These are phyloP conservation scores for Caenorhabditis zanzibari DNA, from an alignment of 2,888 invertebrate species.

Conservation along the genomic window DNA sequence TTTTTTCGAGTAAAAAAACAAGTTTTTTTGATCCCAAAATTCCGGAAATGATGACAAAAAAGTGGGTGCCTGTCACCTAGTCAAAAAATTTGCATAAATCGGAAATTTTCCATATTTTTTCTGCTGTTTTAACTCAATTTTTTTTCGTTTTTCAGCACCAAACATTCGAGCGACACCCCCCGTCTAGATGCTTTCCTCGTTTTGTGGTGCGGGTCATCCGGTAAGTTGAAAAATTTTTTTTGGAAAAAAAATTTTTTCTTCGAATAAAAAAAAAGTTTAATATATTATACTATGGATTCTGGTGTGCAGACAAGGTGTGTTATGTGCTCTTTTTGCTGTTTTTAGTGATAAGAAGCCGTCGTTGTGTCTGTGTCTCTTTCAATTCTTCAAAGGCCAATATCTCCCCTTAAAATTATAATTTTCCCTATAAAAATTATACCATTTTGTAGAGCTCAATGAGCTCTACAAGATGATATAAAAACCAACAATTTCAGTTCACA, in stretches of 20 bases:
- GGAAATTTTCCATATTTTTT: too few species aligned
- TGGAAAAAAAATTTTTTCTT: too few species aligned
- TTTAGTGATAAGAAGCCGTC: too few species aligned
- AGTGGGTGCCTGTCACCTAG: neutral
- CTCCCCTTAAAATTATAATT: too few species aligned
- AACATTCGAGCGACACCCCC: constrained; percentile 52
- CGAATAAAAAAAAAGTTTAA: too few species aligned
- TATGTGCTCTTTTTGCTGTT: neutral
- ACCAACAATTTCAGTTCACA: constrained; percentile 51
- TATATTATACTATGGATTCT: too few species aligned
- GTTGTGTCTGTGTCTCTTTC: neutral
- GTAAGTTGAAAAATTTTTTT: too few species aligned
- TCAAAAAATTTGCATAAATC: constrained; percentile 18
- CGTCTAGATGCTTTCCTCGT: constrained; percentile 63
- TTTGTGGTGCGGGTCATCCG: constrained; percentile 57
- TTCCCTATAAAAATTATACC: too few species aligned
- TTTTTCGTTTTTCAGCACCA: constrained; percentile 34
- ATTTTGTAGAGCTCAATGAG: too few species aligned
- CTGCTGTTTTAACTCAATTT: neutral
- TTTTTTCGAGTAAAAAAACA: neutral
- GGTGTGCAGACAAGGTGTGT: neutral
- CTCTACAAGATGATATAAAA: neutral
- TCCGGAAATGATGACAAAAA: constrained; percentile 31
- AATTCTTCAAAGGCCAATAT: neutral
- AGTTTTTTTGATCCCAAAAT: neutral